Conservation (phyloP, 2,888 invertebrate genomes). For the Cephalotes varians region DNA sequence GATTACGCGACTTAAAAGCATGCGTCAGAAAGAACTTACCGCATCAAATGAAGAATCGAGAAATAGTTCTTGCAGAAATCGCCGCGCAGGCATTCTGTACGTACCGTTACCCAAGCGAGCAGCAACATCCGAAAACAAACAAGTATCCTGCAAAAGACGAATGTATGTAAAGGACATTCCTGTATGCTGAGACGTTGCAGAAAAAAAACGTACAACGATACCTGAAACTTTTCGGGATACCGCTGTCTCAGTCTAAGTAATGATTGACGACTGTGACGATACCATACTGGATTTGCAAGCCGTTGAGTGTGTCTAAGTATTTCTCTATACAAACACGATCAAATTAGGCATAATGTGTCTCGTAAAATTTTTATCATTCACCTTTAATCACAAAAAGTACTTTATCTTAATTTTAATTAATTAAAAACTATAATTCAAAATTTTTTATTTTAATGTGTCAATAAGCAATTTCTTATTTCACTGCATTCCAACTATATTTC, state of each 20-base stretch:
- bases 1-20: background rate
- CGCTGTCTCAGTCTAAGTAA: conserved; percentile 92
- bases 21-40: conserved; percentile 77
- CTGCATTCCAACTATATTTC: background rate
- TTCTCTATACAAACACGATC: conserved; percentile 74
- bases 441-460: background rate
- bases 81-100: conserved; percentile 93
- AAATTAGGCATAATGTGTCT: background rate
- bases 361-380: background rate
- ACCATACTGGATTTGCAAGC: conserved; percentile 92
- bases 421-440: background rate
- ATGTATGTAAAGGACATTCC: background rate
- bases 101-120: conserved; percentile 92
- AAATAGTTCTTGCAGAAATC: conserved; percentile 97
- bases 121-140: conserved; percentile 97
- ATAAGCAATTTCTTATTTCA: background rate
- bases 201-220: conserved; percentile 46
- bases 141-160: conserved; percentile 89
- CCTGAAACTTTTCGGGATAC: conserved; percentile 90
- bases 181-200: background rate
- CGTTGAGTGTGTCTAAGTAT: conserved; percentile 91
- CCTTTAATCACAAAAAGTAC: background rate
- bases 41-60: conserved; percentile 92
- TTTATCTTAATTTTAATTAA: background rate
- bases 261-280: conserved; percentile 93